These are phyloP conservation scores for Arctopsyche grandis DNA, from an alignment of 1,140 invertebrate species.

Conservation along the genomic window DNA sequence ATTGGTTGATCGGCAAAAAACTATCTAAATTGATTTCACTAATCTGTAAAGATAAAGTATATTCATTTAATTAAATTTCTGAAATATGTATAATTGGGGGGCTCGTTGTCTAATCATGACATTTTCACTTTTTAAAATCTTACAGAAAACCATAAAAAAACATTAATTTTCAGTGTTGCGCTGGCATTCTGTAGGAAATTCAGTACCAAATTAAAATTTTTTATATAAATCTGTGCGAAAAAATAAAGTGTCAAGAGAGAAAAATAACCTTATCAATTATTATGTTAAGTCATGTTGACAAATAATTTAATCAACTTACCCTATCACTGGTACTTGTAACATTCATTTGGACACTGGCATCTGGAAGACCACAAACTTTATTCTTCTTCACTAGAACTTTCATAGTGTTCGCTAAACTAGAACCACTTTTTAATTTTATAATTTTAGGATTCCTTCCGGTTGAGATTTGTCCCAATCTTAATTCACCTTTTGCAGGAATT, in stretches of 20 bases:
- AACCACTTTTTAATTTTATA: conserved; percentile 48
- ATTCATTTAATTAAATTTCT: not conserved
- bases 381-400: conserved; percentile 51
- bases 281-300: too few species aligned
- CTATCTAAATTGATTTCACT: conserved; percentile 17
- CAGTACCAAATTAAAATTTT: too few species aligned
- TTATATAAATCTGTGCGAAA: too few species aligned
- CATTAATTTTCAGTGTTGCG: too few species aligned
- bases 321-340: conserved; percentile 9
- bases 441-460: conserved; percentile 45
- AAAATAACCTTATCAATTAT: too few species aligned
- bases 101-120: too few species aligned
- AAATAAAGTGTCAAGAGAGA: too few species aligned
- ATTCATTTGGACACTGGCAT: not conserved
- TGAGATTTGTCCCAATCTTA: conserved; percentile 35
- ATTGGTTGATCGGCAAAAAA: conserved; percentile 26
- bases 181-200: too few species aligned
- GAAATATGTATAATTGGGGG: too few species aligned
- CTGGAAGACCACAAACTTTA: not conserved
- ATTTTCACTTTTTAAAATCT: too few species aligned
- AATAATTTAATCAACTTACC: too few species aligned
- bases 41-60: not conserved
- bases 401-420: conserved; percentile 40
- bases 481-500: conserved; percentile 35
- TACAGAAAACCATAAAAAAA: too few species aligned